Evolutionary conservation across 2,888 invertebrate species (phyloP), one percentile per base, ranked within the genome.

Genomic region (Brachylomia viminalis): DNA sequence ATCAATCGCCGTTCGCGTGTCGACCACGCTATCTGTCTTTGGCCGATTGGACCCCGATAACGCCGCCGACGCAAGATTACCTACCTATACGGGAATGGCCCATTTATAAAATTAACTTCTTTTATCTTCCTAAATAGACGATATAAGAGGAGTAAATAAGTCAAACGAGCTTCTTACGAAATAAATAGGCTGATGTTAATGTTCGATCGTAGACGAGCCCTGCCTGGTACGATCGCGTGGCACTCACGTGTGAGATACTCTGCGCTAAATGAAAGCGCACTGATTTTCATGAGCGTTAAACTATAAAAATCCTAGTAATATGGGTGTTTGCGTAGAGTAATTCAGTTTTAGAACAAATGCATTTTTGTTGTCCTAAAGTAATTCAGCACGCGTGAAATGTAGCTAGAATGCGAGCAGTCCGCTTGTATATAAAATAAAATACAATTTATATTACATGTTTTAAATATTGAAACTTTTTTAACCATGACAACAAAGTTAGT

Each of bases 1-100:
- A 96, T 96, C 96, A 96, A 96, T 96, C 96, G 96, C 89, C 90
- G 95, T 92, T 96, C 93, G 96, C 95, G 96, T 96, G 96, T 94
- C 94, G 93, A 95, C 95, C 95, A 88, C 93, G 92, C 96, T 96
- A 96, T 96, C 96, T 95, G 95, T 96, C 96, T 96, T 94, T 93
- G 92, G 92, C 92, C 94, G 95, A 96, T 96, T 95, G 95, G 93
- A 91, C 93, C 91, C 93, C 93, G 96, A 96, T 96, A 96, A 94
- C 94, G 91, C 89, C 77, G 88, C 92, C 92, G 91, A 95, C 94
- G 94, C 93, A 95, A 95, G 95, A 95, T 95, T 95, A 95, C 94
- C 92, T 93, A 94, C 94, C 91, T 93, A 94, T 93, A 93, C 91
- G 93, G 92, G 93, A 95, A 95, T 95, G 91, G 94, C 90, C 94